Base-by-base conservation (phyloP, 2,113 vertebrate genomes). In the Clinocottus analis region DNA sequence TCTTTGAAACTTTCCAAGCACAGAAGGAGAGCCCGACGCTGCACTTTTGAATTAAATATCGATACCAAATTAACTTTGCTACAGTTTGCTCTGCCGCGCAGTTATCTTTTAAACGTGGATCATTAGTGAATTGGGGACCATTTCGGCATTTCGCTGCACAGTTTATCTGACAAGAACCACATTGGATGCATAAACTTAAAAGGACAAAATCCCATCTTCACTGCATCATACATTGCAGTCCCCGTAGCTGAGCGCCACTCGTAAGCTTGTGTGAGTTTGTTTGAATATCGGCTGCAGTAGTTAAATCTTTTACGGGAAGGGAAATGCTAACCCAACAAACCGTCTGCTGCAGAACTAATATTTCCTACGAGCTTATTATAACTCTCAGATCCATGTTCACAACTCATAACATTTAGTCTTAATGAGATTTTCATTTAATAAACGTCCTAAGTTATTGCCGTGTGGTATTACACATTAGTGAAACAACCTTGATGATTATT, bases 341-440 rank as follows among this genome's bases (percentile, higher is more conserved):
- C 62, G 10, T 37, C 33, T 69, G 65, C 65, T 72, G 41, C 7
- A 29, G 51, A 47, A 64, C 23, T 41, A 43, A 69, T 51, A 69
- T 59, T 53, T 79, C 43, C 72, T 66, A 27, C 59, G 65, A 75
- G 79, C 72, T 59, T 62, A 76, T 82, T 77, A 68, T 25, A 76
- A 64, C 70, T 47, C 66, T 76, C 51, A 51, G 59, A 59, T 67
- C 62, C 39, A 47, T 69, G 39, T 67, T 79, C 12, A 27, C 29
- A 35, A 59, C 33, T 47, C 66, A 39, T 58, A 49, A 17, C 35
- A 59, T 83, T 72, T 59, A 55, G 64, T 27, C 60, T 33, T 63
- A 71, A 81, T 80, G 75, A 67, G 67, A 51, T 80, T 41, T 68
- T 65, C 33, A 75, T 79, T 79, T 71, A 81, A 86, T 79, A 66